Evolutionary conservation across 2,113 vertebrate species (phyloP).

Genomic region (Equus przewalskii): DNA sequence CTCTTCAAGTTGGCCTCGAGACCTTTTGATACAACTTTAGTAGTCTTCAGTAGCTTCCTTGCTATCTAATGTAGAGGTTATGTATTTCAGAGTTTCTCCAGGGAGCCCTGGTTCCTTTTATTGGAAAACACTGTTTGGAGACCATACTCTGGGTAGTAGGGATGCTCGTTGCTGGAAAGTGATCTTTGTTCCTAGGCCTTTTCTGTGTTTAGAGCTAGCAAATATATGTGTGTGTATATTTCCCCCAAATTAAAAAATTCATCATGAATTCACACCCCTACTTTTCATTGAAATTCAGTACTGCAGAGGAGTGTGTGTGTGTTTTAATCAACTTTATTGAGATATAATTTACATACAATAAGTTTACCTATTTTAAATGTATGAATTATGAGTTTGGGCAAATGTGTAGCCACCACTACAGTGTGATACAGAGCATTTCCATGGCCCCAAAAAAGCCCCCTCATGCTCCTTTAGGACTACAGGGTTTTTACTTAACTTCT

Average conservation of each 20-base stretch:
- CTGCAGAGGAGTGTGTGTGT: background rate
- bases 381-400: background rate
- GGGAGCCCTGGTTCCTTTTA: background rate
- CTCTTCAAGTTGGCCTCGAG: background rate
- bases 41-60: background rate
- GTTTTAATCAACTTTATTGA: background rate
- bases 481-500: background rate
- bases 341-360: background rate
- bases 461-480: background rate
- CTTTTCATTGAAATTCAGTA: background rate
- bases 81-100: background rate
- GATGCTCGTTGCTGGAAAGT: background rate
- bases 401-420: background rate
- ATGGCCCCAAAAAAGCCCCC: background rate
- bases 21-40: background rate
- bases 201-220: background rate
- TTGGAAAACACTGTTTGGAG: background rate
- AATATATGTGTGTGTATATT: background rate
- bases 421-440: background rate
- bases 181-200: background rate
- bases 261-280: background rate
- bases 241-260: background rate
- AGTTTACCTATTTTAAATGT: slow-evolving; percentile 1
- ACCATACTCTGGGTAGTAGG: background rate
- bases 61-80: background rate